Base-by-base conservation (phyloP, 2,113 vertebrate genomes). In the Phalacrocorax carbo region DNA sequence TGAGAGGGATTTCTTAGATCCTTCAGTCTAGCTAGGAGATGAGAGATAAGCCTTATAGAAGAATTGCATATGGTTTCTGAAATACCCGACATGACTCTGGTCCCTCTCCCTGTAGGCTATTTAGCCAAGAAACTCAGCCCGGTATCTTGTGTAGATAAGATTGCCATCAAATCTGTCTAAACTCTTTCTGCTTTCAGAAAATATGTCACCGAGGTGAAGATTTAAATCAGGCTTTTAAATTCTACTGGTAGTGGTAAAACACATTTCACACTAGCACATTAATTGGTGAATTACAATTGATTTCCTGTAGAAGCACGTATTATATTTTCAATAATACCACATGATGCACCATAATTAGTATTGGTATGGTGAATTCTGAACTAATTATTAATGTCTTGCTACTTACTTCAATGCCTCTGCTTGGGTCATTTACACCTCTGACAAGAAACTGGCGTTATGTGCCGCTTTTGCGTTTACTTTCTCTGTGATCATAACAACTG, bases 1-100 rank as follows among this genome's bases (percentile, higher is more conserved):
- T 84, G 83, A 88, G 88, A 72, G 81, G 85, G 78, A 92, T 95
- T 95, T 90, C 62, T 88, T 44, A 89, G 77, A 96, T 96, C 90
- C 76, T 68, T 86, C 1, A 1, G 23, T 90, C 60, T 92, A 84
- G 85, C 82, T 58, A 6, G 61, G 79, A 96, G 85, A 86, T 96
- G 90, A 91, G 82, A 83, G 68, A 93, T 61, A 90, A 94, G 79
- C 90, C 72, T 76, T 38, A 44, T 9, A 82, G 94, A 49, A 71
- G 86, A 95, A 93, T 86, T 86, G n/a, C 36, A 27, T 55, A 38
- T 8, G 9, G 57, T 75, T 62, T 88, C 76, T 90, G 71, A 94
- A 93, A 95, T 86, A 95, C 52, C 60, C 76, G 55, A 1, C 71
- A 70, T 57, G 86, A 75, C 68, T 71, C 82, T 21, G 15, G 11